Conservation (phyloP, 1,140 invertebrate genomes). For the Leptopilina clavipes region DNA sequence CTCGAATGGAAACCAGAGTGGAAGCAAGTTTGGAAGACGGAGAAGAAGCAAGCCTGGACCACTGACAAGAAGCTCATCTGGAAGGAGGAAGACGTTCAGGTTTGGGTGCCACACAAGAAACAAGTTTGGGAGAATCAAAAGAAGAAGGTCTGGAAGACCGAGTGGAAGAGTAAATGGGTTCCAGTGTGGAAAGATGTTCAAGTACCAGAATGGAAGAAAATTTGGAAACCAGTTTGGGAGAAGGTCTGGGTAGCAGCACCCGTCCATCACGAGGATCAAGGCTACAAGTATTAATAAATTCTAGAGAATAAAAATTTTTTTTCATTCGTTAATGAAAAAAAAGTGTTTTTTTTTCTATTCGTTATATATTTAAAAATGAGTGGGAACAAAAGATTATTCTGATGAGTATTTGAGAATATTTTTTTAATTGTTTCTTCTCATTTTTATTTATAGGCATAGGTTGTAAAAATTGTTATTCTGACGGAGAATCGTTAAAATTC, state of each 20-base stretch:
- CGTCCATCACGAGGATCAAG: constrained; percentile 77
- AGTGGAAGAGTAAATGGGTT: constrained; percentile 84
- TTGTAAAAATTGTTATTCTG: no score
- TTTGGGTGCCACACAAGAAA: constrained; percentile 85
- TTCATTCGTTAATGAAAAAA: neutral
- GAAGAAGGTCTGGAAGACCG: constrained; percentile 85
- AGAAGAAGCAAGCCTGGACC: constrained; percentile 85
- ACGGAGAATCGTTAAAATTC: no score
- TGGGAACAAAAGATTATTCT: no score
- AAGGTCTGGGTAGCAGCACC: constrained; percentile 81
- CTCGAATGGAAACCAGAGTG: constrained; percentile 85
- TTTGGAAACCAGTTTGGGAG: constrained; percentile 86
- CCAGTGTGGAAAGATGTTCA: constrained; percentile 82
- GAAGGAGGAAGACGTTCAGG: constrained; percentile 84
- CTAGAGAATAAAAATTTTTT: neutral
- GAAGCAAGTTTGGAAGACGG: constrained; percentile 83
- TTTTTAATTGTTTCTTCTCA: no score
- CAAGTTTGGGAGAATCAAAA: constrained; percentile 87
- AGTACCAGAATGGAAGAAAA: constrained; percentile 82
- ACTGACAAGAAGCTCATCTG: constrained; percentile 85
- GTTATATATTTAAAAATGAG: no score
- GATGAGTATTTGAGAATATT: no score
- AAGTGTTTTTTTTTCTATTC: neutral
- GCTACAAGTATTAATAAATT: constrained; percentile 66
- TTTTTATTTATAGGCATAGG: no score